Evolutionary conservation across 2,888 invertebrate species (phyloP), one percentile per base, ranked within the genome.

Genomic region (Tipula confusa): DNA sequence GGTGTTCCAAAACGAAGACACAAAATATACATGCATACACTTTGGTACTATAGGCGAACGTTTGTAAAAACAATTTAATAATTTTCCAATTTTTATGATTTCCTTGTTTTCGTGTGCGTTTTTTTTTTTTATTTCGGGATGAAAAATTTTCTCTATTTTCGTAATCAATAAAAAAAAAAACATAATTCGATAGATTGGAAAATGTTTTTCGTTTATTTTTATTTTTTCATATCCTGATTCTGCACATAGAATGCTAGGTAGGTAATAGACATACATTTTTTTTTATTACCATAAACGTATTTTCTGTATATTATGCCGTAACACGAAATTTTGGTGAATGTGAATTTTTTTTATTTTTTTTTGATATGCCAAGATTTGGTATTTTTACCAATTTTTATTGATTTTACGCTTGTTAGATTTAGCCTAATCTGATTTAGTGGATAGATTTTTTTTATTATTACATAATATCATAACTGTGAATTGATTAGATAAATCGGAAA

Each of bases 11-110:
- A 24, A 33, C 5, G 64, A 64, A 18, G 64, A 64, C 24, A 24
- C 15, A 43, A 15, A n/a, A n/a, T n/a, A n/a, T n/a, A n/a, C n/a
- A n/a, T n/a, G n/a, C n/a, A 33, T 33, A 1, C 9, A 33, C 33
- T 7, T 33, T 33, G 5, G 33, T 33, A 33, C 9, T 15, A 43
- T 15, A 15, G 3, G 43, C 64, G 18, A 64, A 24, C 24, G 64
- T 4, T 64, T n/a, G n/a, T n/a, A 64, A 64, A 64, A 64, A 64
- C 64, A 24, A 18, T 64, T 64, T 64, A 64, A 64, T 64, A 64
- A 64, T 64, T 64, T 64, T 64, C 64, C 64, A 64, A 24, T 64
- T 64, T 64, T 64, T 64, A 64, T 64, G 64, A 64, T 64, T 64
- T 64, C 24, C 64, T 24, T 64, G 64, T 24, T 43, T n/a, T n/a